Evolutionary conservation across 1,140 invertebrate species (phyloP), one percentile per base, ranked within the genome.

Genomic region (Drosophila ficusphila): DNA sequence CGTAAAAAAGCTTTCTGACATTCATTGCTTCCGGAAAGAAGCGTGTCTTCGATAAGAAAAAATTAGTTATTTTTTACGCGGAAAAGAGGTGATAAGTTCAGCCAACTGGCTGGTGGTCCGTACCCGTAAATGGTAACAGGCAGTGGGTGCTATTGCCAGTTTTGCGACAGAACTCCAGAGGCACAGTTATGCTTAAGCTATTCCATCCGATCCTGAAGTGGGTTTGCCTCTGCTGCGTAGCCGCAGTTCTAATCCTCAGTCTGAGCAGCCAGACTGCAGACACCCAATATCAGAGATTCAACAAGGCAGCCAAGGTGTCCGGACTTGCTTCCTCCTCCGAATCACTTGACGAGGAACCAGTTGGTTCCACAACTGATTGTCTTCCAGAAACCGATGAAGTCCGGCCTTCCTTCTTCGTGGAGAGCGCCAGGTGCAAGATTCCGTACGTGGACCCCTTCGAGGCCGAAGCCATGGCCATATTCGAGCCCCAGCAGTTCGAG

Each of bases 391-490:
- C 5, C n/a, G 29, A 25, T 0, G 16, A 4, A 2, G 0, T 7
- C 0, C 1, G 18, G 9, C 73, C 33, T 0, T n/a, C 18, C 5
- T 86, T 58, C 27, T 86, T 49, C 53, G 81, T 86, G 11, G 5
- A 82, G 1, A 70, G 27, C 11, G 4, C 38, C 2, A 44, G 68
- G 27, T 88, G 82, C 23, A 67, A 61, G 29, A 88, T 88, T 14
- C 82, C 82, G 0, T 88, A 68, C 31, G 61, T 88, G 6, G 41
- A 88, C 47, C 82, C 82, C 5, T 82, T 88, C 9, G 23, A 41
- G 1, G 2, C 38, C 3, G 83, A 88, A 4, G 53, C 47, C 1
- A 36, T 78, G 70, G 33, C 23, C 1, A 2, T 71, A 0, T 88
- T 49, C 5, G 41, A 42, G 8, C 61, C 38, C 0, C 33, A 48